phyloP scores from a whole-genome alignment of 2,888 invertebrate species.

The Lutraria lutraria region DNA sequence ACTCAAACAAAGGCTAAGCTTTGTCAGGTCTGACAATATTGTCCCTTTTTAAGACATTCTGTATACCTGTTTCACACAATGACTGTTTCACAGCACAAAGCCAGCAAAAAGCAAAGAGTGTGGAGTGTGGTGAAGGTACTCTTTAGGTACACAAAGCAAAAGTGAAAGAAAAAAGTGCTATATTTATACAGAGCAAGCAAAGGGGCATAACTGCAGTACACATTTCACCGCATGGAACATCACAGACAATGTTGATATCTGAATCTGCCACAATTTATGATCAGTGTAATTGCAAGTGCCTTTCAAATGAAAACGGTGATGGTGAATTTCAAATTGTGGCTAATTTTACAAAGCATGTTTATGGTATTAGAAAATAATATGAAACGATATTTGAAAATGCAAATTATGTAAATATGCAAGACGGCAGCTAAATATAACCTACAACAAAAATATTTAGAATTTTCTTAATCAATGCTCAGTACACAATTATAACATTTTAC shows the following conservation, averaged over 20 bases:
- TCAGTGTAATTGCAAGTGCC: not conserved
- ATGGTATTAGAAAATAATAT: no score
- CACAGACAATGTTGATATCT: not conserved
- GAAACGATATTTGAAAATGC: no score
- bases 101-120: conserved; percentile 3
- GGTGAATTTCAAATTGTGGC: no score
- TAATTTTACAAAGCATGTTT: no score
- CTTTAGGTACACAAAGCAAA: conserved; percentile 6
- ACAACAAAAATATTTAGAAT: no score
- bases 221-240: not conserved
- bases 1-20: no score
- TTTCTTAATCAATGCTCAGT: no score
- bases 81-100: conserved; percentile 2
- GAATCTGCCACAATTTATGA: not conserved
- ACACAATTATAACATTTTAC: no score
- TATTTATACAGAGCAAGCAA: conserved; percentile 11
- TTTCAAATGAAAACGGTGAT: no score
- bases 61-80: not conserved
- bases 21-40: no score
- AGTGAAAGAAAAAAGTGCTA: conserved; percentile 20
- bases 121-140: not conserved
- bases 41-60: not conserved
- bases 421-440: no score
- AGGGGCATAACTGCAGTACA: conserved; percentile 19
- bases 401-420: no score